A percentile compares a stretch with the other conserved stretches of the same genome.
These are phyloP conservation scores for Himalopsyche tibetana DNA, from an alignment of 2,888 invertebrate species.

Conservation along the genomic window DNA sequence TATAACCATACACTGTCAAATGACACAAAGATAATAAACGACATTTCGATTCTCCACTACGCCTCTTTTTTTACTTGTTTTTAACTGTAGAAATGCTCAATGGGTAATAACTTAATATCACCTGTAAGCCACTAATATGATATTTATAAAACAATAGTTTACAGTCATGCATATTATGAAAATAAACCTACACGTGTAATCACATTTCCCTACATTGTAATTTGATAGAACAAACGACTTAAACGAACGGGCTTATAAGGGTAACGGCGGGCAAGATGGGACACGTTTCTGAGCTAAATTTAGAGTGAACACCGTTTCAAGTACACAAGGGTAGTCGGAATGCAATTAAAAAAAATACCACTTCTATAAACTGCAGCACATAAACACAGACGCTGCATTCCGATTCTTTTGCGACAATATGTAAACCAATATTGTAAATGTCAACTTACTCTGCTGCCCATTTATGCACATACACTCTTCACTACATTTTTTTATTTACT, in stretches of 20 bases:
- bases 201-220: not conserved
- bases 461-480: not conserved
- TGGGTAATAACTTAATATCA: no score
- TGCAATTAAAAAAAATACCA: conserved; percentile 24
- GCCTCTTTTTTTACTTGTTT: no score
- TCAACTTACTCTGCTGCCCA: not conserved
- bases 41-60: no score
- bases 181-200: not conserved
- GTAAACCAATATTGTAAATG: conserved; percentile 4
- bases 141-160: no score
- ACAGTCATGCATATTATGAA: no score
- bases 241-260: conserved; percentile 19
- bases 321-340: conserved; percentile 7
- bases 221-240: conserved; percentile 18
- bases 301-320: conserved; percentile 5
- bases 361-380: conserved; percentile 5
- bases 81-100: no score
- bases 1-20: no score
- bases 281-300: conserved; percentile 20
- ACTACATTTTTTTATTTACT: not conserved
- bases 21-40: no score
- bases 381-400: not conserved
- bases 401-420: not conserved
- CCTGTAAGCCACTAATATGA: no score
- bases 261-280: conserved; percentile 4